A percentile compares a stretch with the other conserved stretches of the same genome.
These are phyloP conservation scores for Gallinago jamesoni DNA, from an alignment of 2,113 vertebrate genomes.

Conservation along the genomic window DNA sequence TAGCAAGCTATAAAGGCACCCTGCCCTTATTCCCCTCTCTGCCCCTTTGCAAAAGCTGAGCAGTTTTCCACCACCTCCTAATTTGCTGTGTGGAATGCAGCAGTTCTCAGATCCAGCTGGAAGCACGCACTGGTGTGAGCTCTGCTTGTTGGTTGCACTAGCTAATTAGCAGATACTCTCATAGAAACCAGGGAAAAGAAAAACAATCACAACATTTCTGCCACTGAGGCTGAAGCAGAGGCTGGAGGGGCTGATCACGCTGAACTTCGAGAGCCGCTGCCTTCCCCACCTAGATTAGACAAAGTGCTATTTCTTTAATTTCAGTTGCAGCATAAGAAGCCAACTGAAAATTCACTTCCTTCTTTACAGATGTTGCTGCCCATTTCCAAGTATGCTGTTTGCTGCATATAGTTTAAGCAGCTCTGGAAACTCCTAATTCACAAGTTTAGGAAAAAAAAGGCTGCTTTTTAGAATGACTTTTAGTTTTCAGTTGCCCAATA, in stretches of 20 bases:
- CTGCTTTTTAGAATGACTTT: background rate
- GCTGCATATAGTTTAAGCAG: background rate
- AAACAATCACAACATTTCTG: background rate
- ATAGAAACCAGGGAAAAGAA: background rate
- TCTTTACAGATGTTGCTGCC: background rate
- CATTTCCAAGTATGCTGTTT: background rate
- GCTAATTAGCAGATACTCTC: too few relatives aligned
- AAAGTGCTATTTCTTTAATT: background rate
- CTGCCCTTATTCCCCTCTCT: background rate
- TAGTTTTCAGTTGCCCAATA: background rate
- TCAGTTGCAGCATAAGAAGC: background rate
- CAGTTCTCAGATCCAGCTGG: background rate
- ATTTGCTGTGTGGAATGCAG: background rate
- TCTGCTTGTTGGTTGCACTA: accelerated
- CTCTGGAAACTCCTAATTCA: background rate
- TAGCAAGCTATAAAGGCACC: background rate
- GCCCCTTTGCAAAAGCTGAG: background rate
- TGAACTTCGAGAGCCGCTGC: background rate
- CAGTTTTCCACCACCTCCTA: accelerated
- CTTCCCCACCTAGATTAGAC: background rate
- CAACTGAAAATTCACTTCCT: background rate
- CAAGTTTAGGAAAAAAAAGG: accelerated
- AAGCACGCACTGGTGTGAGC: accelerated
- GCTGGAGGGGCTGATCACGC: background rate
- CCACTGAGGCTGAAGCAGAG: background rate